A percentile compares a stretch with the other conserved stretches of the same genome.
phyloP scores from a whole-genome alignment of 2,888 invertebrate genomes.

The Macrophya annulata region DNA sequence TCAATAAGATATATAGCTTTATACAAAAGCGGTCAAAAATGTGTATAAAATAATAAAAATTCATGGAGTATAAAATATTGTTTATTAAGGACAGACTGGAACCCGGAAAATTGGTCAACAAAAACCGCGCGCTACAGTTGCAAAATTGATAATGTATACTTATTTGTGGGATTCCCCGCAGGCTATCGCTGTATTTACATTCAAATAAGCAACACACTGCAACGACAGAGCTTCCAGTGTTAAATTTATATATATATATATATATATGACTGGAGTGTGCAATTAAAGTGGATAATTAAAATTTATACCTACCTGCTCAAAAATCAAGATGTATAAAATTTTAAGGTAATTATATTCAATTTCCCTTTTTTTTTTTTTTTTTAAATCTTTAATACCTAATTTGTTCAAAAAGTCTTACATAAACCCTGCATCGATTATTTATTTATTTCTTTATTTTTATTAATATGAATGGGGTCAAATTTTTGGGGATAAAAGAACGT shows the following conservation, averaged over 20 bases:
- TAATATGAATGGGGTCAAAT: neutral
- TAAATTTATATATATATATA: no score
- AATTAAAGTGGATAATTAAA: neutral
- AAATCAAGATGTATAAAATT: slow-evolving; percentile 28
- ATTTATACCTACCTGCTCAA: neutral
- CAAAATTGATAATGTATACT: neutral
- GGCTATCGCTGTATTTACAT: neutral
- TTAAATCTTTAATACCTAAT: neutral
- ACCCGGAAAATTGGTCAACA: neutral
- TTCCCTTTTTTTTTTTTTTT: neutral
- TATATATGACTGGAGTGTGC: neutral
- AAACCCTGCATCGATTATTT: neutral
- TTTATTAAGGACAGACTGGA: neutral
- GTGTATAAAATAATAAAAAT: neutral
- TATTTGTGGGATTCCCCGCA: neutral
- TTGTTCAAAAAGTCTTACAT: no score
- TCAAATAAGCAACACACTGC: neutral
- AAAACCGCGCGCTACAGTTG: neutral
- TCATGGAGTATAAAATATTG: neutral
- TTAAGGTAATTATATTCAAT: slow-evolving; percentile 7
- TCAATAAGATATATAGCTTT: neutral
- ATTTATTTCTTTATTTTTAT: neutral
- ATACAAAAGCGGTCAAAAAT: neutral
- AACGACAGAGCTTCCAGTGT: neutral
- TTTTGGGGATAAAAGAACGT: neutral